Evolutionary conservation across 2,888 invertebrate species (phyloP).

Genomic region (Drosophila trichaetosa): DNA sequence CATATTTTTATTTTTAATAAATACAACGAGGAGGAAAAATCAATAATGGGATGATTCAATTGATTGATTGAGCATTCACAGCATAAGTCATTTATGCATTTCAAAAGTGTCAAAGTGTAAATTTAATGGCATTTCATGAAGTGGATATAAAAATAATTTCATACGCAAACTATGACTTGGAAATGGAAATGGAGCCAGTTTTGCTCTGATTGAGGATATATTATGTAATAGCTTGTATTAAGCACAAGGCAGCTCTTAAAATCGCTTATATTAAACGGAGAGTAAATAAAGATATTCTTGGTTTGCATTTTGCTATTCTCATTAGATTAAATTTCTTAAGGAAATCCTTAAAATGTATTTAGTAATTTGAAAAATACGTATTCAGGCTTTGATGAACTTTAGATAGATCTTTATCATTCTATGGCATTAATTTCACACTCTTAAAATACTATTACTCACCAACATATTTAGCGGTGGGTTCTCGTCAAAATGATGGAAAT

Average conservation of each 20-base stretch:
- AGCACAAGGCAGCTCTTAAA: not conserved
- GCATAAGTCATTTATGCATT: slow-evolving; percentile 3
- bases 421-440: not conserved
- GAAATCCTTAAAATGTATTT: not conserved
- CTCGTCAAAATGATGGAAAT: slow-evolving; percentile 89
- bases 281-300: not conserved
- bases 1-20: slow-evolving; percentile 32
- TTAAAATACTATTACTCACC: slow-evolving; percentile 85
- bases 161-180: not conserved
- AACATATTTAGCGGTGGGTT: slow-evolving; percentile 90
- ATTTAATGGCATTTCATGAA: slow-evolving; percentile 8
- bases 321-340: not conserved
- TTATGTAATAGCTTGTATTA: not conserved
- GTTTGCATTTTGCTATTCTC: not conserved
- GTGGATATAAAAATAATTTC: not conserved
- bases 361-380: not conserved
- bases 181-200: not conserved
- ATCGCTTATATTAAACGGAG: not conserved
- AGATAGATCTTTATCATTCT: not conserved
- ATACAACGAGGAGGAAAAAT: slow-evolving; percentile 34
- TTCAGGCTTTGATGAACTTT: too few relatives aligned
- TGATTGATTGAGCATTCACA: slow-evolving; percentile 55
- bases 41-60: slow-evolving; percentile 44
- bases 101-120: slow-evolving; percentile 31
- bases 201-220: not conserved